A percentile compares a stretch with the other conserved stretches of the same genome.
Evolutionary conservation across 2,113 vertebrate genomes (phyloP).

Genomic region (Trachemys scripta): DNA sequence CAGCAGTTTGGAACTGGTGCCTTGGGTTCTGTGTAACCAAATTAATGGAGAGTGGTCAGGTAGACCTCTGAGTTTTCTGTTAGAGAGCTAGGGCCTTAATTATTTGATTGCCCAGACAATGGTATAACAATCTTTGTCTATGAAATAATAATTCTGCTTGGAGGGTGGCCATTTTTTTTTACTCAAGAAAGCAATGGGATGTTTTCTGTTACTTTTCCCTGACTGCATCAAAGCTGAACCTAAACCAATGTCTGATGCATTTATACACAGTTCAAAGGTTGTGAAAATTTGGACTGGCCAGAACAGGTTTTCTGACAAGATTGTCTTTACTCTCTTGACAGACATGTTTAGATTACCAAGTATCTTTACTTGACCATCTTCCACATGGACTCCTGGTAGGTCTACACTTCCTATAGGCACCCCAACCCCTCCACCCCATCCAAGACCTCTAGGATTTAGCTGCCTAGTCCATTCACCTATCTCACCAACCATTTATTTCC

Average conservation of each 20-base stretch:
- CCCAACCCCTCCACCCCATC: not conserved
- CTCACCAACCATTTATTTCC: not conserved
- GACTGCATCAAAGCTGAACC: not conserved
- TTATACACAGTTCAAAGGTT: not conserved
- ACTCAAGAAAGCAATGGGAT: not conserved
- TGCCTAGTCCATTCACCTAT: not conserved
- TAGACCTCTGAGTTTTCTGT: not conserved
- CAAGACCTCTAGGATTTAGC: not conserved
- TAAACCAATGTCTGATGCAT: not conserved
- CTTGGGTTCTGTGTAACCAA: not conserved
- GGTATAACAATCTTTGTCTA: not conserved
- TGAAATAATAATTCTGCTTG: not conserved
- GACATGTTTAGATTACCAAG: too few relatives aligned
- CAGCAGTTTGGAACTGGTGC: not conserved
- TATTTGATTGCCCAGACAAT: not conserved
- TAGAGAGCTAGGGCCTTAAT: not conserved
- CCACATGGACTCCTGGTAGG: not conserved
- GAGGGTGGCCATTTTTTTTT: not conserved
- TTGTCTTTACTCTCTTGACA: not conserved
- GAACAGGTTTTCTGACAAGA: not conserved
- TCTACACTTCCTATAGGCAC: not conserved
- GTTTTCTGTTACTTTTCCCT: not conserved
- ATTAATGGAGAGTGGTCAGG: not conserved
- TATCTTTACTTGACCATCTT: not conserved
- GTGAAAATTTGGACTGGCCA: not conserved